phyloP scores from a whole-genome alignment of 1,140 invertebrate genomes.

The Drosophila prosaltans region DNA sequence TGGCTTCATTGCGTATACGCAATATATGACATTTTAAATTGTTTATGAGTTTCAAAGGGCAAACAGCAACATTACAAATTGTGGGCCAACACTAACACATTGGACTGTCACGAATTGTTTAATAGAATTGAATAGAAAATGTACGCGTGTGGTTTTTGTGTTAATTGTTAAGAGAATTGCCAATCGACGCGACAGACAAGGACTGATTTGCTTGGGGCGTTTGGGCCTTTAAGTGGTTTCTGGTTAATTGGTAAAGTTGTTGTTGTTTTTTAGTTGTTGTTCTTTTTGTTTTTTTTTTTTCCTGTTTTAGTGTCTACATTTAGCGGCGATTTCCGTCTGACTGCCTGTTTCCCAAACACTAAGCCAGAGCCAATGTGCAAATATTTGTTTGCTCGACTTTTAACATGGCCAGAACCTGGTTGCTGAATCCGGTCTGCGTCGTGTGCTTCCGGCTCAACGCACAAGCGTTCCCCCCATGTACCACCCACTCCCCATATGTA shows the following conservation, averaged over 20 bases:
- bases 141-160: slow-evolving; percentile 47
- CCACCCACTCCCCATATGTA: neutral
- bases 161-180: slow-evolving; percentile 74
- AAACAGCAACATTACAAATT: slow-evolving; percentile 32
- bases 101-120: slow-evolving; percentile 42
- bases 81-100: slow-evolving; percentile 27
- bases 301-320: slow-evolving; percentile 43
- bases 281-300: slow-evolving; percentile 25
- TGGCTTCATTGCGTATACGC: slow-evolving; percentile 62
- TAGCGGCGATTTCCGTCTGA: slow-evolving; percentile 50
- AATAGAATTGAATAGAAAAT: slow-evolving; percentile 56
- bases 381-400: slow-evolving; percentile 65
- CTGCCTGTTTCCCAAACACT: neutral
- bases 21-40: slow-evolving; percentile 79
- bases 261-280: slow-evolving; percentile 11
- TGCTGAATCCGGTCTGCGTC: slow-evolving; percentile 17
- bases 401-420: slow-evolving; percentile 10
- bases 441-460: slow-evolving; percentile 32
- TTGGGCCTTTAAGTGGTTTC: slow-evolving; percentile 57
- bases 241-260: slow-evolving; percentile 57
- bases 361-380: slow-evolving; percentile 40
- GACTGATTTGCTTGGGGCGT: slow-evolving; percentile 70
- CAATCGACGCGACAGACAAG: slow-evolving; percentile 34
- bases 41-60: slow-evolving; percentile 69
- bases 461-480: slow-evolving; percentile 1